Conservation (phyloP, 2,888 invertebrate genomes). For the Torymus tubicola region DNA sequence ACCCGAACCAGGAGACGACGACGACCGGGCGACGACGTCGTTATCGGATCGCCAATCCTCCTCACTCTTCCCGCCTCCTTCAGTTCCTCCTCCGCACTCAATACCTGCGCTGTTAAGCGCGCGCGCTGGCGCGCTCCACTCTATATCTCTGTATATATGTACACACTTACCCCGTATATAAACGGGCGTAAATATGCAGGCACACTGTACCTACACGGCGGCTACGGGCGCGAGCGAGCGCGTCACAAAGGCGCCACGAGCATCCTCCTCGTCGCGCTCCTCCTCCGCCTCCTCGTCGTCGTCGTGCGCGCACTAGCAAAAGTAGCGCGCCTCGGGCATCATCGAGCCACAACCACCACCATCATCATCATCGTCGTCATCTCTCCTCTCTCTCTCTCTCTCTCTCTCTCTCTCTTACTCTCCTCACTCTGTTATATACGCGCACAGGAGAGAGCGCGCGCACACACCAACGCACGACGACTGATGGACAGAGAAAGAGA, state of each 20-base stretch:
- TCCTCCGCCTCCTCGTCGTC: constrained; percentile 8
- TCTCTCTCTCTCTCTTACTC: too few relatives aligned
- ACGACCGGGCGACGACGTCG: neutral
- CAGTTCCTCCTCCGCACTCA: neutral
- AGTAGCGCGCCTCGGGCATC: constrained; percentile 38
- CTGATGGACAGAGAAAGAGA: too few relatives aligned
- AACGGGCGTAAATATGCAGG: too few relatives aligned
- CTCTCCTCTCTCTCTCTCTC: too few relatives aligned
- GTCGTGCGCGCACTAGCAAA: constrained; percentile 33
- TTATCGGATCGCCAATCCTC: neutral
- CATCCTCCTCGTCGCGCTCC: neutral
- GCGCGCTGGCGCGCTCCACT: constrained; percentile 14
- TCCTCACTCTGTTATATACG: too few relatives aligned
- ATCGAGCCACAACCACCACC: neutral
- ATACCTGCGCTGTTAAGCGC: neutral
- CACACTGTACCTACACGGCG: neutral
- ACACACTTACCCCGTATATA: too few relatives aligned
- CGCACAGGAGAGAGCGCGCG: too few relatives aligned
- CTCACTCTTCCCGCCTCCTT: neutral
- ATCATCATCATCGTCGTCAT: too few relatives aligned
- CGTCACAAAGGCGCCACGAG: neutral
- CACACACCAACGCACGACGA: too few relatives aligned
- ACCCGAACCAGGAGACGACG: constrained; percentile 6
- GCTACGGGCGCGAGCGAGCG: too few relatives aligned
- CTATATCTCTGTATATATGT: neutral